Percentiles rank a stretch among this genome's conserved stretches.
Conservation (phyloP, 2,888 invertebrate species). For the Ophonus ardosiacus region DNA sequence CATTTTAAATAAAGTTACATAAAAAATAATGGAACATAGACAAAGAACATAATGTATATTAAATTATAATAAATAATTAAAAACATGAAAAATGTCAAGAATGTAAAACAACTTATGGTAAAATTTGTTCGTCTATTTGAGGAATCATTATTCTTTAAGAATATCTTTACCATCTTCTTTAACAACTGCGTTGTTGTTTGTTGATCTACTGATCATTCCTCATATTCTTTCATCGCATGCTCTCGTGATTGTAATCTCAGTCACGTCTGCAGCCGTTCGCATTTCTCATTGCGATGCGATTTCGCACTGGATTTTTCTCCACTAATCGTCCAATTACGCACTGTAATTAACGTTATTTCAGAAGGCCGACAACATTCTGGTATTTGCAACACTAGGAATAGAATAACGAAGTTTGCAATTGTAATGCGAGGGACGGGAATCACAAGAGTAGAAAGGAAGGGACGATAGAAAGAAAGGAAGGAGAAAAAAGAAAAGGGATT, state of each 20-base stretch:
- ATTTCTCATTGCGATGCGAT: slow-evolving; percentile 61
- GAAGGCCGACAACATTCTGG: slow-evolving; percentile 62
- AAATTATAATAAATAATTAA: too few species aligned
- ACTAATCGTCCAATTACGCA: slow-evolving; percentile 63
- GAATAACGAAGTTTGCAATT: slow-evolving; percentile 35
- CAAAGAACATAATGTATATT: too few species aligned
- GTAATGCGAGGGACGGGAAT: background rate
- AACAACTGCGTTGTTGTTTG: background rate
- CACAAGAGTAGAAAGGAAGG: background rate
- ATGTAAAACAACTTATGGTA: too few species aligned
- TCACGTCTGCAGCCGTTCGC: slow-evolving; percentile 54
- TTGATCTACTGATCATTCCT: background rate
- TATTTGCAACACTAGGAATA: background rate
- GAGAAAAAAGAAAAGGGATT: background rate
- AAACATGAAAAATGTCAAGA: too few species aligned
- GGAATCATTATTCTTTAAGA: too few species aligned
- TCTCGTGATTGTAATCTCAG: slow-evolving; percentile 8
- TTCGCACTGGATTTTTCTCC: slow-evolving; percentile 59
- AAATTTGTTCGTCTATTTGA: too few species aligned
- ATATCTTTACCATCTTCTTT: too few species aligned
- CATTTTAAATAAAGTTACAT: too few species aligned
- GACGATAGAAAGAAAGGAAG: background rate
- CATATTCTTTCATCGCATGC: background rate
- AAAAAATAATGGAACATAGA: too few species aligned
- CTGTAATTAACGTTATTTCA: slow-evolving; percentile 61